A percentile compares a stretch with the other conserved stretches of the same genome.
phyloP scores from a whole-genome alignment of 2,113 vertebrate genomes.

The Chaetodon auriga region DNA sequence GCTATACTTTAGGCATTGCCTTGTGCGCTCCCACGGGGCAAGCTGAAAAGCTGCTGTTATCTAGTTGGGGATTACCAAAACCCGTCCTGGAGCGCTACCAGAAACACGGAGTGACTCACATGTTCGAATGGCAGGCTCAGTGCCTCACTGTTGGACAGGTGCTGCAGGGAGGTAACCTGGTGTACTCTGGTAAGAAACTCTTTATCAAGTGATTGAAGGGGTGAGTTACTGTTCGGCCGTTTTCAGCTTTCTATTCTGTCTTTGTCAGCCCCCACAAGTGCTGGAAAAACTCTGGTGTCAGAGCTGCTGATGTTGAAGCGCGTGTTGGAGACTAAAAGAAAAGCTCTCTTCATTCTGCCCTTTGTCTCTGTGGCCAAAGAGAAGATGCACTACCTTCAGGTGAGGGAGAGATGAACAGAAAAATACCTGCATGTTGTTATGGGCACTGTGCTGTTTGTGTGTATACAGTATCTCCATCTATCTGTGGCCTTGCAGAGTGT shows the following conservation, averaged over 20 bases:
- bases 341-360: conserved; percentile 95
- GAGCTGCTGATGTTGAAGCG: conserved; percentile 95
- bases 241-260: not conserved
- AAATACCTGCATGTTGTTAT: not conserved
- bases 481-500: conserved; percentile 84
- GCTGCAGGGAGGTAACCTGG: conserved; percentile 92
- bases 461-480: not conserved
- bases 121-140: conserved; percentile 99
- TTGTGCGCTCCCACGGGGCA: conserved; percentile 85
- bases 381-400: conserved; percentile 95
- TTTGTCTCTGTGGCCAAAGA: conserved; percentile 99
- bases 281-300: conserved; percentile 96
- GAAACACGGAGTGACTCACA: conserved; percentile 89
- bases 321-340: conserved; percentile 92
- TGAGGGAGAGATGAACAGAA: conserved; percentile 32
- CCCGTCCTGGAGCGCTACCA: conserved; percentile 91
- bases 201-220: not conserved
- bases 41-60: conserved; percentile 89
- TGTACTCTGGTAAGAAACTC: conserved; percentile 92
- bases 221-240: not conserved
- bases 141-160: conserved; percentile 92
- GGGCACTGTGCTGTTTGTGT: not conserved
- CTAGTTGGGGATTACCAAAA: conserved; percentile 94
- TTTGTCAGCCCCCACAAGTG: conserved; percentile 94
- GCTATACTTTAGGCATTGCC: conserved; percentile 77